Conservation (phyloP, 2,113 vertebrate genomes). For the Heteronetta atricapilla region DNA sequence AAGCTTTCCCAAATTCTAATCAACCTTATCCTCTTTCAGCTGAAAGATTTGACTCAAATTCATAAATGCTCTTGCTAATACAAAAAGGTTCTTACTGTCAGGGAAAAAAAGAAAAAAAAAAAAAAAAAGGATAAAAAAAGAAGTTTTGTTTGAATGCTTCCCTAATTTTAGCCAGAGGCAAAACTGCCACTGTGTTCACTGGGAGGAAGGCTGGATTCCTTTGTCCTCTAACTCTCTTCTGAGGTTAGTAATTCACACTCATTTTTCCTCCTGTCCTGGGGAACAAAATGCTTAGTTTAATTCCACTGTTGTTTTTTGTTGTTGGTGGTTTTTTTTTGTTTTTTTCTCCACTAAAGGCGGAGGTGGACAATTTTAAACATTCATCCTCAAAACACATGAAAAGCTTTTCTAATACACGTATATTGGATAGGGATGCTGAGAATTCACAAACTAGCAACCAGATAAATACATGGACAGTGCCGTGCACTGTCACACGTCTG, state of each 20-base stretch:
- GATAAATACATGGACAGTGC: neutral
- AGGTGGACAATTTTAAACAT: neutral
- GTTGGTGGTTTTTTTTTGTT: neutral
- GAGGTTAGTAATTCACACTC: neutral
- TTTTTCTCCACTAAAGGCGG: neutral
- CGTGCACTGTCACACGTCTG: neutral
- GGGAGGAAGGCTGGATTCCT: neutral
- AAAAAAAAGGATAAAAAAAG: neutral
- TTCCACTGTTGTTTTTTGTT: neutral
- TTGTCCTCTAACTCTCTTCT: constrained; percentile 9
- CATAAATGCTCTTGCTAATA: constrained; percentile 1
- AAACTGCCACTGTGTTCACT: neutral
- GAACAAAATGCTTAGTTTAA: neutral
- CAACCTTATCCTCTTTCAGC: neutral
- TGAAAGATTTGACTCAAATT: constrained; percentile 41
- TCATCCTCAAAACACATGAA: neutral
- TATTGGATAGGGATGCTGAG: neutral
- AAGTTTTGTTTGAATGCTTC: constrained; percentile 34
- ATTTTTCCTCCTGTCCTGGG: neutral
- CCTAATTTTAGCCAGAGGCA: constrained; percentile 32
- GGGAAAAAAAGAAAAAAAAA: neutral
- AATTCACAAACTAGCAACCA: neutral
- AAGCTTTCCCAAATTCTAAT: constrained; percentile 31
- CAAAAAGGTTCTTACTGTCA: constrained; percentile 13
- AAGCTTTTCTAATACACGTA: neutral